A percentile compares a stretch with the other conserved stretches of the same genome.
phyloP scores from a whole-genome alignment of 2,113 vertebrate genomes.

The Holacanthus passer region DNA sequence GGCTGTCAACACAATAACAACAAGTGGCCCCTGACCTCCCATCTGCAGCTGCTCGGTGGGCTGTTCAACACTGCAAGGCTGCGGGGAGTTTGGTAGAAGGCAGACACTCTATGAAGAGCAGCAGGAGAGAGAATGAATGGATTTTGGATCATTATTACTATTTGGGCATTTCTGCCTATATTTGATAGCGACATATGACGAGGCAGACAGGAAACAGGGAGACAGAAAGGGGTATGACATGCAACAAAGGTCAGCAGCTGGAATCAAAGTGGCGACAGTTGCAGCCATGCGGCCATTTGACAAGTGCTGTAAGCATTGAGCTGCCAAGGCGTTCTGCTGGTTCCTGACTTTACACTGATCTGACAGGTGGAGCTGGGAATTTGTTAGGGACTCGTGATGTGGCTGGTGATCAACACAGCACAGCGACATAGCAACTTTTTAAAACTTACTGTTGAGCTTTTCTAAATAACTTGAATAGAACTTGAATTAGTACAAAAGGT shows the following conservation, averaged over 20 bases:
- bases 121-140: background rate
- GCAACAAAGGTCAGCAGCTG: too few species aligned
- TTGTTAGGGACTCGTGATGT: background rate
- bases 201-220: too few species aligned
- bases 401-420: background rate
- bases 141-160: too few species aligned
- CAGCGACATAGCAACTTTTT: background rate
- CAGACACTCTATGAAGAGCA: background rate
- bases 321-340: too few species aligned
- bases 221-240: too few species aligned
- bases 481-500: background rate
- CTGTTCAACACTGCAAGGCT: constrained; percentile 9
- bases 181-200: too few species aligned
- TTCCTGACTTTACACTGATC: background rate
- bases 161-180: too few species aligned
- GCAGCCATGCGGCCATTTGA: too few species aligned
- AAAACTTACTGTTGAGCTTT: background rate
- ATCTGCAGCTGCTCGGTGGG: constrained; percentile 66
- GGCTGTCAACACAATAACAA: constrained; percentile 59
- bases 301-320: too few species aligned
- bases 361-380: background rate
- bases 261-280: too few species aligned
- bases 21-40: constrained; percentile 50
- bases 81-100: constrained; percentile 4
- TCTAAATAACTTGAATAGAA: background rate